These are phyloP conservation scores for Accipiter virgatus DNA, from an alignment of 2,113 vertebrate genomes.

Conservation along the genomic window DNA sequence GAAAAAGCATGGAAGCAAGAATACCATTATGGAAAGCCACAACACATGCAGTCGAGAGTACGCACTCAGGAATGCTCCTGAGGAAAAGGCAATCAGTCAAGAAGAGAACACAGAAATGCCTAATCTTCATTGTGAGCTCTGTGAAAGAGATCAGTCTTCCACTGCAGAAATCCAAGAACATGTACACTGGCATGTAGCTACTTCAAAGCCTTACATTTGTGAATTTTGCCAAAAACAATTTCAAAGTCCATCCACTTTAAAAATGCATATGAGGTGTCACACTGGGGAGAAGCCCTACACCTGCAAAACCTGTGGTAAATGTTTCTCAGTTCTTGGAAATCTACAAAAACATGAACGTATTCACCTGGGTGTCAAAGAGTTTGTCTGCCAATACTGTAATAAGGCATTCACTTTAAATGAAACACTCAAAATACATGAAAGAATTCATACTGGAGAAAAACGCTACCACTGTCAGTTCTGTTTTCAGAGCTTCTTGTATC, in stretches of 20 bases:
- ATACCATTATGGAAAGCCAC: neutral
- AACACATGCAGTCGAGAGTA: conserved; percentile 52
- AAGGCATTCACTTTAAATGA: conserved; percentile 85
- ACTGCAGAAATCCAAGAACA: conserved; percentile 67
- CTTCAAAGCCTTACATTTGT: conserved; percentile 80
- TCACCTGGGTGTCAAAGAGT: conserved; percentile 82
- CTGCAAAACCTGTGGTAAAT: conserved; percentile 91
- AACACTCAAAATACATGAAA: conserved; percentile 85
- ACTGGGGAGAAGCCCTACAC: conserved; percentile 82
- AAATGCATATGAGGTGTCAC: conserved; percentile 89
- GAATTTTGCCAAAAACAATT: conserved; percentile 90
- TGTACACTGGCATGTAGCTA: conserved; percentile 74
- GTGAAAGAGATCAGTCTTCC: conserved; percentile 68
- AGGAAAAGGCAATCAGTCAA: conserved; percentile 55
- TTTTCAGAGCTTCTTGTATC: conserved; percentile 93
- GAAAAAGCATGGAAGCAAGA: conserved; percentile 59
- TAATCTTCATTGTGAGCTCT: conserved; percentile 71
- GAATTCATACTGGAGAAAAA: conserved; percentile 90
- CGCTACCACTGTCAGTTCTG: conserved; percentile 94
- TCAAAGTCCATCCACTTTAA: conserved; percentile 87
- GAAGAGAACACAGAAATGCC: conserved; percentile 73
- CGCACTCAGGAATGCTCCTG: conserved; percentile 33
- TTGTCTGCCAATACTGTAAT: conserved; percentile 88
- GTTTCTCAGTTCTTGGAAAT: conserved; percentile 86
- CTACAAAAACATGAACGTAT: conserved; percentile 77